These are phyloP conservation scores for Sarcophaga subvicina DNA, from an alignment of 2,888 invertebrate genomes.

Conservation along the genomic window DNA sequence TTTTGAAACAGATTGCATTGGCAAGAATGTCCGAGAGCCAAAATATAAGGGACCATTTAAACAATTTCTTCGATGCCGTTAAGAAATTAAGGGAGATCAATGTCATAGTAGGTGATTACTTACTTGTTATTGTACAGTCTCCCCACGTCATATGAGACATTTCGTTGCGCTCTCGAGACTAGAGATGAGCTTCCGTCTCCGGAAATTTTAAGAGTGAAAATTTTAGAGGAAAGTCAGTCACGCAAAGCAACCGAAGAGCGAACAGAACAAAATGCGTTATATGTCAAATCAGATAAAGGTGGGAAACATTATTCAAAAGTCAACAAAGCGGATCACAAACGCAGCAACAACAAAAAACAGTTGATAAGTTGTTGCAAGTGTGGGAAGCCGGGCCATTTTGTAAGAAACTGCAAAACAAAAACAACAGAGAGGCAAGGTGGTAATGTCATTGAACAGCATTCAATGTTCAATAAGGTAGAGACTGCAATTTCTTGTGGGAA, in stretches of 20 bases:
- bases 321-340: neutral
- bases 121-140: too few species aligned
- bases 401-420: slow-evolving; percentile 49
- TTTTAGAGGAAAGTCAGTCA: slow-evolving; percentile 47
- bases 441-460: slow-evolving; percentile 16
- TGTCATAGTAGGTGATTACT: too few species aligned
- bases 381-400: slow-evolving; percentile 39
- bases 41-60: too few species aligned
- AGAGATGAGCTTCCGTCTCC: too few species aligned
- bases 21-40: too few species aligned
- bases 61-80: too few species aligned
- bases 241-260: slow-evolving; percentile 45
- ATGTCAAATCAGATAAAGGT: neutral
- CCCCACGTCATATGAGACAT: too few species aligned
- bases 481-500: slow-evolving; percentile 36
- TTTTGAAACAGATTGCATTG: too few species aligned
- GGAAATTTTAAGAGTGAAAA: too few species aligned
- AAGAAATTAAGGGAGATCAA: too few species aligned
- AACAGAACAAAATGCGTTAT: slow-evolving; percentile 7
- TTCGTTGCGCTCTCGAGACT: too few species aligned
- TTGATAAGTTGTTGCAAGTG: slow-evolving; percentile 31
- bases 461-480: neutral
- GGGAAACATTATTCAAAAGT: neutral
- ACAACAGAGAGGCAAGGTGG: neutral
- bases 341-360: slow-evolving; percentile 9